Percentiles rank a stretch among this genome's conserved stretches.
These are phyloP conservation scores for Salticus scenicus DNA, from an alignment of 2,888 invertebrate genomes.

Conservation along the genomic window DNA sequence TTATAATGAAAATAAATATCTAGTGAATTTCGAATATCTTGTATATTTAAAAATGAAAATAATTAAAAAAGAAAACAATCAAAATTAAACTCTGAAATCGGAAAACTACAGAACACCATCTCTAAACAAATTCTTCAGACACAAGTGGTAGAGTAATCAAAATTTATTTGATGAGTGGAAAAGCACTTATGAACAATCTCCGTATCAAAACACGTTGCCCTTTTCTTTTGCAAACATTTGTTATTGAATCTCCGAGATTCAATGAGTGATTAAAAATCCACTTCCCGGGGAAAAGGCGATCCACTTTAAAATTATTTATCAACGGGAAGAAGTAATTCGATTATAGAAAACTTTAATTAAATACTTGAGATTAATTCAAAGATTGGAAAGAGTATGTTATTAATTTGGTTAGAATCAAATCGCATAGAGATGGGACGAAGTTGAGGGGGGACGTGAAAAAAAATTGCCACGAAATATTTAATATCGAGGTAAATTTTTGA, in stretches of 20 bases:
- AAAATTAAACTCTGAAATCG: too few relatives aligned
- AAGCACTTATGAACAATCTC: not conserved
- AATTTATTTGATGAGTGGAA: constrained; percentile 1
- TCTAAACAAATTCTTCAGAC: not conserved
- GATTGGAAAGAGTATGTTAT: not conserved
- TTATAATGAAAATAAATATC: too few relatives aligned
- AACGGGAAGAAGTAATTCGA: not conserved
- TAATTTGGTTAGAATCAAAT: not conserved
- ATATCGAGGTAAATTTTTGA: not conserved
- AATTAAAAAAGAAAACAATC: too few relatives aligned
- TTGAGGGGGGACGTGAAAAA: not conserved
- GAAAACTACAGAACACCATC: too few relatives aligned
- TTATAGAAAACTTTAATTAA: constrained; percentile 11
- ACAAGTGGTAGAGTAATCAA: not conserved
- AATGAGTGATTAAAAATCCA: not conserved
- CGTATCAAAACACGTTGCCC: not conserved
- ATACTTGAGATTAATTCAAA: not conserved
- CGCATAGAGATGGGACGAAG: not conserved
- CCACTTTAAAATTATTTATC: constrained; percentile 1
- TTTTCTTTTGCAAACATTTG: not conserved
- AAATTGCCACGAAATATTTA: not conserved
- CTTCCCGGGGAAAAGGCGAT: not conserved
- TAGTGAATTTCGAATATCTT: too few relatives aligned
- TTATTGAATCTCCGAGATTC: not conserved
- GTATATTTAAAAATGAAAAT: too few relatives aligned